Percentiles rank a stretch among this genome's conserved stretches.
Evolutionary conservation across 2,113 vertebrate genomes (phyloP).

Genomic region (Nothobranchius furzeri): DNA sequence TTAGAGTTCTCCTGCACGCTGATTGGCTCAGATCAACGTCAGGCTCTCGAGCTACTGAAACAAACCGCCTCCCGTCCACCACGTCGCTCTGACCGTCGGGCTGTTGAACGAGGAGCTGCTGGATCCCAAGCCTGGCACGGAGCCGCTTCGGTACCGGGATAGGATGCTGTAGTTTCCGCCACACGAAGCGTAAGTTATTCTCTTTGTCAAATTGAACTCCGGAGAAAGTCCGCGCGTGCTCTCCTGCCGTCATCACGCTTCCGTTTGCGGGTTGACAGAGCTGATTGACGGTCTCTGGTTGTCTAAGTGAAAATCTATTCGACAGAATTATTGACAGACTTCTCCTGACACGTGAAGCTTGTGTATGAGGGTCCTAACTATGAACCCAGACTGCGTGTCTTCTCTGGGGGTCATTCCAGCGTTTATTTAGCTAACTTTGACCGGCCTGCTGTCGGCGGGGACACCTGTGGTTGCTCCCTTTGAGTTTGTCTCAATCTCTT

Average conservation of each 20-base stretch:
- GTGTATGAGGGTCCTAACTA: neutral
- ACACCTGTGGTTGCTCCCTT: conserved; percentile 52
- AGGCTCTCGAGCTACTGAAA: neutral
- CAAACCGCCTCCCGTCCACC: conserved; percentile 21
- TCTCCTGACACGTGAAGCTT: conserved; percentile 9
- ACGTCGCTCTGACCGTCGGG: conserved; percentile 1
- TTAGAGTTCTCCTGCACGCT: neutral
- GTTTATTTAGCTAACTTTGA: conserved; percentile 52
- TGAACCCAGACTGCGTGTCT: neutral
- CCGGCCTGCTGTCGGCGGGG: conserved; percentile 24
- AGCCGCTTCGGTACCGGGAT: neutral
- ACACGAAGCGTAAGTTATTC: conserved; percentile 48
- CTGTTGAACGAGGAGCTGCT: conserved; percentile 12
- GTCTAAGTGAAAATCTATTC: conserved; percentile 29
- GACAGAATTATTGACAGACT: conserved; percentile 67
- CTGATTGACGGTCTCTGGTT: neutral
- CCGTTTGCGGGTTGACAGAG: conserved; percentile 16
- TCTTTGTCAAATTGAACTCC: neutral
- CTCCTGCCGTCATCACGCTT: neutral
- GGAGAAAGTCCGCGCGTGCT: neutral
- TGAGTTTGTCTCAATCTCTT: neutral
- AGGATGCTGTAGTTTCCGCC: conserved; percentile 47
- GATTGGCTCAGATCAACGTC: conserved; percentile 34
- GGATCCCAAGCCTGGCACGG: neutral
- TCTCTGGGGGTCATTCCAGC: conserved; percentile 2